These are phyloP conservation scores for Nixonia krombeini DNA, from an alignment of 1,140 invertebrate genomes.

Conservation along the genomic window DNA sequence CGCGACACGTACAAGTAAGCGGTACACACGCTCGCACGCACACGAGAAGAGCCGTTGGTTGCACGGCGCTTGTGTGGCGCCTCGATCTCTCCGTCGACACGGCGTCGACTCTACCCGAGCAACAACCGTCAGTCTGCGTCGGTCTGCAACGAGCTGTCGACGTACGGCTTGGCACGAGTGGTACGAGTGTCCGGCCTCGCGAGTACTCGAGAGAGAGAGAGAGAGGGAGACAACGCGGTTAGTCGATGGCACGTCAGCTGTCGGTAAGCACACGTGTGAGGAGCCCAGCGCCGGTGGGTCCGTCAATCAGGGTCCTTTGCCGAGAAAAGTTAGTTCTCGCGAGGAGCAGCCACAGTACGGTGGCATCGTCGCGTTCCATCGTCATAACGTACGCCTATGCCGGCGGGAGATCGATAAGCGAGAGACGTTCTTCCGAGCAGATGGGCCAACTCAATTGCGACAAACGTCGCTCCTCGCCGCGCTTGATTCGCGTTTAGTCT, in stretches of 20 bases:
- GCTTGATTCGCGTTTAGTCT: conserved; percentile 5
- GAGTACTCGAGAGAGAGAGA: conserved; percentile 6
- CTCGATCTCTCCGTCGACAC: no score
- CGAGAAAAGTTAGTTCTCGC: not conserved
- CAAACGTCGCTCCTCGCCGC: conserved; percentile 6
- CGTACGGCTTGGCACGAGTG: not conserved
- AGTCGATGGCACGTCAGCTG: conserved; percentile 34
- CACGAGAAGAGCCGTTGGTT: no score
- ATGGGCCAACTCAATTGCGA: conserved; percentile 13
- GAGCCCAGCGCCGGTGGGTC: not conserved
- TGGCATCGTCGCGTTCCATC: conserved; percentile 28
- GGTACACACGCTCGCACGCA: no score
- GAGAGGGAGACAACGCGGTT: conserved; percentile 15
- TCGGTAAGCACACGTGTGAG: conserved; percentile 32
- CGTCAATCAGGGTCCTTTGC: not conserved
- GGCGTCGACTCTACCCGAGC: no score
- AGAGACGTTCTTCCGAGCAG: conserved; percentile 18
- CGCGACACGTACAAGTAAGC: no score
- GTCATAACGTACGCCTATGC: conserved; percentile 29
- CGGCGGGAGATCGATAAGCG: conserved; percentile 46
- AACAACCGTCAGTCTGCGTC: not conserved
- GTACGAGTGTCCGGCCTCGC: no score
- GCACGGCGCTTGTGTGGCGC: no score
- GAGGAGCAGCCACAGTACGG: conserved; percentile 24
- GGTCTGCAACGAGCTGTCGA: not conserved